Conservation (phyloP, 2,113 vertebrate species). For the Phycodurus eques region DNA sequence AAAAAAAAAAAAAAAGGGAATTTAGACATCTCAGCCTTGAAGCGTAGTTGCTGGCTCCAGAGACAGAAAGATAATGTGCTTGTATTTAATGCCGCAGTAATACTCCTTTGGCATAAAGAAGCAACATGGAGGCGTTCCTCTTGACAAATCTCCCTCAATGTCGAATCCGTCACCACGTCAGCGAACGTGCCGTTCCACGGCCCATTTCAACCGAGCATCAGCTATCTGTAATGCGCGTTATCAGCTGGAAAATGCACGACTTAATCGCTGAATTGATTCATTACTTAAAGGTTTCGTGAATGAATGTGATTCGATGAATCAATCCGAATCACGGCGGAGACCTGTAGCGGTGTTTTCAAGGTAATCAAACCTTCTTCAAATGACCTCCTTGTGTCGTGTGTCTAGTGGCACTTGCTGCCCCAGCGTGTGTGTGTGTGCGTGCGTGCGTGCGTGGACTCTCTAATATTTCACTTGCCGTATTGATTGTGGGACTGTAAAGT, state of each 20-base stretch:
- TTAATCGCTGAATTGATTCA: conserved; percentile 65
- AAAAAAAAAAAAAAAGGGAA: conserved; percentile 31
- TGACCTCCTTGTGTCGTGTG: conserved; percentile 30
- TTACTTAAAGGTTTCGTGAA: conserved; percentile 60
- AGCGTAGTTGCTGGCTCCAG: conserved; percentile 52
- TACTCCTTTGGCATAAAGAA: conserved; percentile 45
- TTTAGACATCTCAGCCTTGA: conserved; percentile 48
- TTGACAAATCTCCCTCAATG: conserved; percentile 40
- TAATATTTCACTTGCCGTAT: conserved; percentile 46
- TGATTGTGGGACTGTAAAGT: conserved; percentile 57
- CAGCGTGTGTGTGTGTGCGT: background rate
- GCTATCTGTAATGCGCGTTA: conserved; percentile 58
- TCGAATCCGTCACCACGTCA: conserved; percentile 20
- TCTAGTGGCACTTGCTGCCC: conserved; percentile 14
- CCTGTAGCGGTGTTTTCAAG: conserved; percentile 31
- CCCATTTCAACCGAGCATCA: conserved; percentile 48
- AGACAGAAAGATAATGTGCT: conserved; percentile 57
- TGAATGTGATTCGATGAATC: conserved; percentile 61
- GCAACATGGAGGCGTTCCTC: conserved; percentile 32
- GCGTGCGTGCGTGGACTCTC: conserved; percentile 2
- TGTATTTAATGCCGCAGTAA: conserved; percentile 55
- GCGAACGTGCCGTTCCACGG: conserved; percentile 31
- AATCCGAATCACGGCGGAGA: conserved; percentile 48
- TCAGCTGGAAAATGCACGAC: conserved; percentile 50
- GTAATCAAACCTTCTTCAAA: conserved; percentile 42